Conservation (phyloP, 2,888 invertebrate species). For the Spilarctia lutea region DNA sequence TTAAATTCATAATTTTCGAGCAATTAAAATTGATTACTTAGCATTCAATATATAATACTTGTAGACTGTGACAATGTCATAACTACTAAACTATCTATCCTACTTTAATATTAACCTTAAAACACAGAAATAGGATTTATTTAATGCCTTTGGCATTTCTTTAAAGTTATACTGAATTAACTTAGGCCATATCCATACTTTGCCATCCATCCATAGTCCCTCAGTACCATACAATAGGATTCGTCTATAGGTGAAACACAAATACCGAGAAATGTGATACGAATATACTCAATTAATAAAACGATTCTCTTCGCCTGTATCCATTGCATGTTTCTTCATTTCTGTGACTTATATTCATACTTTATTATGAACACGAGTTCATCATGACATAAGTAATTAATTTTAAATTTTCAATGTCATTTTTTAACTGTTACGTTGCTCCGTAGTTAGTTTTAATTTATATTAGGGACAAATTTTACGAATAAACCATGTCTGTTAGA, state of each 20-base stretch:
- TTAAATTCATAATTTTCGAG: not conserved
- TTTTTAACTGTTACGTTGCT: too few species aligned
- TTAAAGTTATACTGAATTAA: not conserved
- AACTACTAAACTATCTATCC: not conserved
- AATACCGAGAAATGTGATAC: conserved; percentile 71
- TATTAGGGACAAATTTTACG: not conserved
- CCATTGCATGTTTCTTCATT: conserved; percentile 49
- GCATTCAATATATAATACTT: not conserved
- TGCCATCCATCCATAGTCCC: conserved; percentile 44
- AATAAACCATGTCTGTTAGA: too few species aligned
- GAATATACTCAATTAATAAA: conserved; percentile 64
- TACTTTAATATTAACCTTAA: not conserved
- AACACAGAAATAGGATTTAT: not conserved
- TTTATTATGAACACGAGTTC: not conserved
- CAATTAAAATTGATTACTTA: not conserved
- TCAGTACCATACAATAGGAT: conserved; percentile 44
- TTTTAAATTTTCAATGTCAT: not conserved
- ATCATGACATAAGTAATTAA: conserved; percentile 3
- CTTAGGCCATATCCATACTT: conserved; percentile 58
- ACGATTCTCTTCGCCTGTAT: conserved; percentile 47
- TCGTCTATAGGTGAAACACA: conserved; percentile 56
- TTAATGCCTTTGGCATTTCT: not conserved
- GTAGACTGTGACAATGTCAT: not conserved
- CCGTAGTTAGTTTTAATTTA: not conserved
- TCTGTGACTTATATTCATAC: conserved; percentile 23